Evolutionary conservation across 2,113 vertebrate genomes (phyloP), one percentile per base, ranked within the genome.

Genomic region (Prolemur simus): DNA sequence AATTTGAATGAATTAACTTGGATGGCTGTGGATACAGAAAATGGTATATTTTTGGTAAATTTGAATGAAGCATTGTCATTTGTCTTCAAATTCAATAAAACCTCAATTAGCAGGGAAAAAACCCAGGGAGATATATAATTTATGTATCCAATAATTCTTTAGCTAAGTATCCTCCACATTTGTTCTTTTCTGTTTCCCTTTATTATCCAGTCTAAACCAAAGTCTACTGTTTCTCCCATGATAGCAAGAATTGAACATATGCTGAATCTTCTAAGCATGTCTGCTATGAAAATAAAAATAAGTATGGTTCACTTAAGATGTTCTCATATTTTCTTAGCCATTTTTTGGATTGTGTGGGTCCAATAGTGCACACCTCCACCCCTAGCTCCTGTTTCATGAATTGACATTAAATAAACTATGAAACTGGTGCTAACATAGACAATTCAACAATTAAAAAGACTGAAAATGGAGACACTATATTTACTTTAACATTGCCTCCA

Each of bases 401-500:
- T 14, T 93, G 91, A 52, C 49, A 91, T 92, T 91, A 97, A 98
- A 94, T 96, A 93, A 96, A 58, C 88, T 82, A 96, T 96, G 58
- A 96, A 97, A 96, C 37, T 74, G 82, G 49, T 66, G 37, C 76
- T 95, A 78, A 97, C 98, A 97, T 90, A 93, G 85, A 92, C 56
- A 87, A 95, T 97, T 98, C 93, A 96, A 89, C 96, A 97, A 98
- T 96, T 95, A 98, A 96, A 94, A 68, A 93, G 0, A 3, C 89
- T 96, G 89, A 96, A 93, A 74, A 87, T 86, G 73, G 3, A 63
- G 37, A 69, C 69, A 97, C 91, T 96, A 18, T 97, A 93, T 98
- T 98, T 98, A 91, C 87, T 84, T 98, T 98, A 96, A 93, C 89
- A 95, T 60, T 95, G 9, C 83, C 34, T 94, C 96, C 86, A 96